Evolutionary conservation across 2,888 invertebrate species (phyloP).

Genomic region (Crepidodera aurea): DNA sequence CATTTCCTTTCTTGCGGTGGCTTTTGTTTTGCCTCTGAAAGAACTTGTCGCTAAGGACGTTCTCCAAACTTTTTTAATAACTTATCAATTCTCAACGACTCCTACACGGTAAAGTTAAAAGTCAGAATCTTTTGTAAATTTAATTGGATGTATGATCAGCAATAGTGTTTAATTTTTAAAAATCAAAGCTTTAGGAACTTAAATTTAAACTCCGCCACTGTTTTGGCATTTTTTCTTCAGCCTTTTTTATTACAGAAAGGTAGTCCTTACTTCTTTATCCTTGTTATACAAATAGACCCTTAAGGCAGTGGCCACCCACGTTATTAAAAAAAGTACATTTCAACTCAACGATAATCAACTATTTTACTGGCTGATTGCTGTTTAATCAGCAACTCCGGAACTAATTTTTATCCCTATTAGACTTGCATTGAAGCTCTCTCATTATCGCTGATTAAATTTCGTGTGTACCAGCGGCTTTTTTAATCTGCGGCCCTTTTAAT

Average conservation of each 20-base stretch:
- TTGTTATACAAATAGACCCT: conserved; percentile 56
- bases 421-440: conserved; percentile 45
- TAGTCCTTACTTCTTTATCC: conserved; percentile 40
- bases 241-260: background rate
- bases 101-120: too few relatives aligned
- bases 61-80: conserved; percentile 20
- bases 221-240: too few relatives aligned
- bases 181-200: too few relatives aligned
- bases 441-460: conserved; percentile 52
- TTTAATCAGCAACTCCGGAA: conserved; percentile 59
- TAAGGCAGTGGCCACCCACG: conserved; percentile 55
- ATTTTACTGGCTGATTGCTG: conserved; percentile 57
- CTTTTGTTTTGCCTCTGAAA: conserved; percentile 18
- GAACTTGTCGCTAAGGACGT: background rate
- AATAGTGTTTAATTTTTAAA: too few relatives aligned
- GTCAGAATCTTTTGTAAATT: too few relatives aligned
- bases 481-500: conserved; percentile 30
- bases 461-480: conserved; percentile 42
- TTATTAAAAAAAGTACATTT: conserved; percentile 48
- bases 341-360: conserved; percentile 49
- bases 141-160: too few relatives aligned
- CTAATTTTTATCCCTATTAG: conserved; percentile 60
- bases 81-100: background rate
- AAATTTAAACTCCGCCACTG: too few relatives aligned
- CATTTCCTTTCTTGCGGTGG: conserved; percentile 24